Conservation (phyloP, 2,888 invertebrate genomes). For the Polymixis lichenea region DNA sequence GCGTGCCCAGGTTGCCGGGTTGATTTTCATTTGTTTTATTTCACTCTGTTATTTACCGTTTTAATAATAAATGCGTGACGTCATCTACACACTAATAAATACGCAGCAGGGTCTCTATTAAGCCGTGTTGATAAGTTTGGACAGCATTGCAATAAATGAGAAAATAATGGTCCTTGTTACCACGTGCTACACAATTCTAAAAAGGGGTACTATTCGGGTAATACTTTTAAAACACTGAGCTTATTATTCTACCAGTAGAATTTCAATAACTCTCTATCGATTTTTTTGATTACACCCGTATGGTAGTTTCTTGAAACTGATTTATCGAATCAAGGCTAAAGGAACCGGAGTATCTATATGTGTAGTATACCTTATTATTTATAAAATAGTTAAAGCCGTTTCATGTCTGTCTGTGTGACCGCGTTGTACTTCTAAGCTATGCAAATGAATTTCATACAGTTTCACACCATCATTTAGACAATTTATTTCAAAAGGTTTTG, state of each 20-base stretch:
- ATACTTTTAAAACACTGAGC: not conserved
- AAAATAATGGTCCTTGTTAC: constrained; percentile 29
- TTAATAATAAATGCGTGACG: constrained; percentile 7
- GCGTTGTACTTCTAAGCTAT: not conserved
- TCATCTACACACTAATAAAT: not conserved
- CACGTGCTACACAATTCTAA: constrained; percentile 5
- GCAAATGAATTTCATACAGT: not conserved
- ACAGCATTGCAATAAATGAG: constrained; percentile 13
- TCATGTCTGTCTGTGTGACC: not conserved
- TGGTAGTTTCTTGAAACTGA: not conserved
- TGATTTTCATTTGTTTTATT: constrained; percentile 1
- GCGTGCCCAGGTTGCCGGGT: too few relatives aligned
- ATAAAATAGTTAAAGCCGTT: not conserved
- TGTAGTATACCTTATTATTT: too few relatives aligned
- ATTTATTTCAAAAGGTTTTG: not conserved
- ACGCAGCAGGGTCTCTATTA: constrained; percentile 6
- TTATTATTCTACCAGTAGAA: not conserved
- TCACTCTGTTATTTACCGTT: not conserved
- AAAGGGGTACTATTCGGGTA: constrained; percentile 17
- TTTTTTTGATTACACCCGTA: not conserved
- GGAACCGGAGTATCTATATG: not conserved
- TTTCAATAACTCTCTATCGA: not conserved
- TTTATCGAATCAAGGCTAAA: not conserved
- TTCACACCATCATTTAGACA: not conserved
- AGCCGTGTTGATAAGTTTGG: constrained; percentile 7